Conservation (phyloP, 2,888 invertebrate species). For the Germaria angustata region DNA sequence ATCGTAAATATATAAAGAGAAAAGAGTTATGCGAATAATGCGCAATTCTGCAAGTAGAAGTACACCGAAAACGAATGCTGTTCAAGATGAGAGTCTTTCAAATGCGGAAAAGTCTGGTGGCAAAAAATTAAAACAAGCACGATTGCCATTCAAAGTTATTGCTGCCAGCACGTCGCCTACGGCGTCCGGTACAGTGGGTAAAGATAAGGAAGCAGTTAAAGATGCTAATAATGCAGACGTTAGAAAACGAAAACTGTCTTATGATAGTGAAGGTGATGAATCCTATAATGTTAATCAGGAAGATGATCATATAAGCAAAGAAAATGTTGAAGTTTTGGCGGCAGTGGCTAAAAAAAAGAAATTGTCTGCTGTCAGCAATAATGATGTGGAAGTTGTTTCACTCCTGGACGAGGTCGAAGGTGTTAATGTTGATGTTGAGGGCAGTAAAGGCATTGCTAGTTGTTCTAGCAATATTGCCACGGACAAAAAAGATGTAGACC, state of each 20-base stretch:
- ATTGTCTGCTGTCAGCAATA: neutral
- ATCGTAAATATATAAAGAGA: constrained; percentile 7
- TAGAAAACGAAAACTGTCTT: constrained; percentile 77
- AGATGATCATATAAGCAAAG: constrained; percentile 59
- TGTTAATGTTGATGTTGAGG: neutral
- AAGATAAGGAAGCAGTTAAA: constrained; percentile 7
- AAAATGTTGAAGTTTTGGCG: constrained; percentile 57
- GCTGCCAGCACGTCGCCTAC: constrained; percentile 49
- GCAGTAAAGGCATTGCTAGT: neutral
- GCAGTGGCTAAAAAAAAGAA: constrained; percentile 63
- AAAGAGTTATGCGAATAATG: constrained; percentile 52
- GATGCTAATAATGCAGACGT: constrained; percentile 51
- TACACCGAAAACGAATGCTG: constrained; percentile 37
- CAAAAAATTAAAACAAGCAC: constrained; percentile 84
- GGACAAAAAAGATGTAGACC: neutral
- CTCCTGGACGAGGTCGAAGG: constrained; percentile 63
- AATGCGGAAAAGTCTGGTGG: constrained; percentile 70
- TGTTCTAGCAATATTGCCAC: neutral
- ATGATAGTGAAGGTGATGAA: constrained; percentile 59
- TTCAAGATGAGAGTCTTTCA: constrained; percentile 39
- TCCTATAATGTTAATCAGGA: constrained; percentile 30
- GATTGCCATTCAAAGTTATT: constrained; percentile 82
- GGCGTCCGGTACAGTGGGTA: constrained; percentile 18
- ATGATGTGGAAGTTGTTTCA: constrained; percentile 50
- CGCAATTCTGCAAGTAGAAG: constrained; percentile 50